Conservation (phyloP, 2,888 invertebrate species). For the Callosobruchus maculatus region DNA sequence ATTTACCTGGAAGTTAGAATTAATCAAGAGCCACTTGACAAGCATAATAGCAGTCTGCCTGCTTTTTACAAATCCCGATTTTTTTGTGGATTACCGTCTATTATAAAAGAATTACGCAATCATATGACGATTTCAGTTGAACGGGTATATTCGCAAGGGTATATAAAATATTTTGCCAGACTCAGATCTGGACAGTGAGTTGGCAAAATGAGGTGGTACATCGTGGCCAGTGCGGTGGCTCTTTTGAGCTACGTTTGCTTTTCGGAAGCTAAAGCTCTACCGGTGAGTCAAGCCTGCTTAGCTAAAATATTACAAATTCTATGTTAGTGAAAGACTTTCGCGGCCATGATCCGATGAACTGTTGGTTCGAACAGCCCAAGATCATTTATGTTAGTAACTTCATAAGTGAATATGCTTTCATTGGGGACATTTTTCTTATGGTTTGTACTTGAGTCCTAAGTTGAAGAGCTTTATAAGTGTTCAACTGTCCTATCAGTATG, state of each 20-base stretch:
- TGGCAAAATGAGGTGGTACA: conserved; percentile 8
- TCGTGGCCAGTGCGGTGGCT: conserved; percentile 8
- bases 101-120: background rate
- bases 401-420: too few relatives aligned
- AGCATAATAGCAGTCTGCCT: background rate
- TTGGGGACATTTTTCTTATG: too few relatives aligned
- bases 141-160: background rate
- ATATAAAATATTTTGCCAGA: background rate
- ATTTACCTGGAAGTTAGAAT: background rate
- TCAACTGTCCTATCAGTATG: too few relatives aligned
- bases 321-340: too few relatives aligned
- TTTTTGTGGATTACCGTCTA: background rate
- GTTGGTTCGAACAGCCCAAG: too few relatives aligned
- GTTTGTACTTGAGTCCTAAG: too few relatives aligned
- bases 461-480: too few relatives aligned
- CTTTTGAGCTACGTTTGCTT: conserved; percentile 1
- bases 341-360: too few relatives aligned
- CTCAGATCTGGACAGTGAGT: background rate
- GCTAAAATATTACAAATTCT: too few relatives aligned
- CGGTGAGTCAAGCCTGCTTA: conserved; percentile 1
- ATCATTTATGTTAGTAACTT: too few relatives aligned
- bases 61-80: background rate
- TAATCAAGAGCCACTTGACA: background rate
- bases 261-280: conserved; percentile 4
- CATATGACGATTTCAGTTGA: background rate